A percentile compares a stretch with the other conserved stretches of the same genome.
Evolutionary conservation across 1,140 invertebrate species (phyloP).

Genomic region (Lordiphosa stackelbergi): DNA sequence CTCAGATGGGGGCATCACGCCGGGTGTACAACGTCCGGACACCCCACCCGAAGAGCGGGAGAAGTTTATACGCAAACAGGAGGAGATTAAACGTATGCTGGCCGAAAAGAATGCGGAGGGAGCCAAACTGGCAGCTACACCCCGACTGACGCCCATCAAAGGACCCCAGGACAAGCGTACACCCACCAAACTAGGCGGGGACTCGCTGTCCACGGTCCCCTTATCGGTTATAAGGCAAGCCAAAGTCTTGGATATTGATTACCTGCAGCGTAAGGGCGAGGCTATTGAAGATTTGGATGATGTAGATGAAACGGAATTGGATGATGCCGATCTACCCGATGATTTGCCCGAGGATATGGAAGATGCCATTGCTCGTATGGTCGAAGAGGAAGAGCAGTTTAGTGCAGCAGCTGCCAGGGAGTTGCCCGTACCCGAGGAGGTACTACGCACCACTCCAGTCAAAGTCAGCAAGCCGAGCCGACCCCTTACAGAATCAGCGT

Average conservation of each 20-base stretch:
- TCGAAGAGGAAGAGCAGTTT: conserved; percentile 80
- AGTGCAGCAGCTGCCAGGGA: conserved; percentile 79
- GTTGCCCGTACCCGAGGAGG: conserved; percentile 79
- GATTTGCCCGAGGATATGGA: conserved; percentile 78
- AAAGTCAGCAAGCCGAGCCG: conserved; percentile 38
- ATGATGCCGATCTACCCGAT: conserved; percentile 66
- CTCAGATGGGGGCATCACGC: conserved; percentile 80
- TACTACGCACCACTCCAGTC: conserved; percentile 78
- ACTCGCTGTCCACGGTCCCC: conserved; percentile 72
- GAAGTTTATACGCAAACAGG: conserved; percentile 75
- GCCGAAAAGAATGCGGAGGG: conserved; percentile 76
- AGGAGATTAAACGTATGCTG: conserved; percentile 76
- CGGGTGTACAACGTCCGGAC: conserved; percentile 70
- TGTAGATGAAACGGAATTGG: conserved; percentile 67
- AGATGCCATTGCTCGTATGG: conserved; percentile 81
- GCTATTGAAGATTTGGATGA: conserved; percentile 56
- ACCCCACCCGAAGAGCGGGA: conserved; percentile 76
- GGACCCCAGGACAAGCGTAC: conserved; percentile 49
- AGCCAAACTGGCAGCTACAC: conserved; percentile 71
- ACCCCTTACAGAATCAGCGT: conserved; percentile 6
- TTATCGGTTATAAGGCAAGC: conserved; percentile 74
- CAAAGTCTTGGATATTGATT: conserved; percentile 76
- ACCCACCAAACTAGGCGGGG: conserved; percentile 45
- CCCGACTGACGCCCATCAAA: conserved; percentile 68
- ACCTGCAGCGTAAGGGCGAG: conserved; percentile 75